Percentiles rank a stretch among this genome's conserved stretches.
Conservation (phyloP, 1,140 invertebrate genomes). For the Sitobion miscanthi region DNA sequence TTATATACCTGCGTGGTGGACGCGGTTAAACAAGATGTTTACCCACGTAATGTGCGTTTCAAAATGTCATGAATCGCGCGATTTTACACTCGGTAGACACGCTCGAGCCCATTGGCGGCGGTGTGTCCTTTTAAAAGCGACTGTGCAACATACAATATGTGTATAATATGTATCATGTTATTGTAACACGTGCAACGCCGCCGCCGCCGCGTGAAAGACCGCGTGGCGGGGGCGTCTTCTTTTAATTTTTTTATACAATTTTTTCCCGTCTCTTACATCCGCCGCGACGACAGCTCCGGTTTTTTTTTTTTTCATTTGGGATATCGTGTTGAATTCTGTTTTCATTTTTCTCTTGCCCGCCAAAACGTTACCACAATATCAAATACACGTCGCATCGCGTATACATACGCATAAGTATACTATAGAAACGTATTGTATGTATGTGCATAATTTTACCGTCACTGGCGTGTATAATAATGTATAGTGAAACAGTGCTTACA, state of each 20-base stretch:
- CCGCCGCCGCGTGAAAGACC: background rate
- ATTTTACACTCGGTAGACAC: slow-evolving; percentile 48
- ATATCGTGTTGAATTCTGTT: background rate
- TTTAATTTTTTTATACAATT: background rate
- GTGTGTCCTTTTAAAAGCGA: slow-evolving; percentile 27
- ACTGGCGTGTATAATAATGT: background rate
- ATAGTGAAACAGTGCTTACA: background rate
- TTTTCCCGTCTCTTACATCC: background rate
- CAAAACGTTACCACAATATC: background rate
- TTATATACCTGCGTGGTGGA: background rate
- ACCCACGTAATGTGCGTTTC: slow-evolving; percentile 35
- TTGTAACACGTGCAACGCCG: slow-evolving; percentile 15
- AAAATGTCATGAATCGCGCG: slow-evolving; percentile 39
- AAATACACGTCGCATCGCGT: background rate
- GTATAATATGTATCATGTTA: background rate
- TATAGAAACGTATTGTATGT: background rate
- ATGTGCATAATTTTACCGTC: background rate
- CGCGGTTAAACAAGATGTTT: slow-evolving; percentile 47
- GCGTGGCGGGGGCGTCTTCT: slow-evolving; percentile 22
- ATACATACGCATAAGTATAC: background rate
- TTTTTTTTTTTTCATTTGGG: background rate
- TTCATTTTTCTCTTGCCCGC: background rate
- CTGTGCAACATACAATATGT: background rate
- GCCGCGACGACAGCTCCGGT: background rate
- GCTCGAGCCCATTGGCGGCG: background rate